These are phyloP conservation scores for Dryoscopus gambensis DNA, from an alignment of 2,113 vertebrate species.

Conservation along the genomic window DNA sequence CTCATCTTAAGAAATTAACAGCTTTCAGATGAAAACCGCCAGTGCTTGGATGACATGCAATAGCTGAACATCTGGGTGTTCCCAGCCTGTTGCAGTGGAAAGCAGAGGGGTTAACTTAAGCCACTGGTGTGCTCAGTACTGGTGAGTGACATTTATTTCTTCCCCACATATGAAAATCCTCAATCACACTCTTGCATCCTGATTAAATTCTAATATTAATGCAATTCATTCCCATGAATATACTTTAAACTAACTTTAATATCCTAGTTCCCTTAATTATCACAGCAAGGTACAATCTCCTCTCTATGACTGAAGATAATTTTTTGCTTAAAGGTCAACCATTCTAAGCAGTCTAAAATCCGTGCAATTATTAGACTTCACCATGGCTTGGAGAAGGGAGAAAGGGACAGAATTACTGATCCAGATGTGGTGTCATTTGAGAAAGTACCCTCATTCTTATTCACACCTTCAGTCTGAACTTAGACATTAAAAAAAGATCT, in stretches of 20 bases:
- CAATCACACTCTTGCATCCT: not conserved
- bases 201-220: conserved; percentile 3
- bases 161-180: not conserved
- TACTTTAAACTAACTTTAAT: conserved; percentile 2
- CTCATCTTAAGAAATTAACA: not conserved
- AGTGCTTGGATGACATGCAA: not conserved
- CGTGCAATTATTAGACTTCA: not conserved
- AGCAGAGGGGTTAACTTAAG: not conserved
- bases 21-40: not conserved
- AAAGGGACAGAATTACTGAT: not conserved
- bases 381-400: not conserved
- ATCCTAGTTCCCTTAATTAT: conserved; percentile 5
- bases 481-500: not conserved
- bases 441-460: not conserved
- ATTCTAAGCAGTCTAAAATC: not conserved
- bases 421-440: not conserved
- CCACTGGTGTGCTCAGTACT: rapidly evolving
- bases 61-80: not conserved
- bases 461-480: not conserved
- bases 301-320: not conserved
- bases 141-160: not conserved
- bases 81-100: not conserved
- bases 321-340: conserved; percentile 15
- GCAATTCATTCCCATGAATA: not conserved
- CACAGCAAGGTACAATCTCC: not conserved